phyloP scores from a whole-genome alignment of 2,113 vertebrate species.

The Tyrannus savana region DNA sequence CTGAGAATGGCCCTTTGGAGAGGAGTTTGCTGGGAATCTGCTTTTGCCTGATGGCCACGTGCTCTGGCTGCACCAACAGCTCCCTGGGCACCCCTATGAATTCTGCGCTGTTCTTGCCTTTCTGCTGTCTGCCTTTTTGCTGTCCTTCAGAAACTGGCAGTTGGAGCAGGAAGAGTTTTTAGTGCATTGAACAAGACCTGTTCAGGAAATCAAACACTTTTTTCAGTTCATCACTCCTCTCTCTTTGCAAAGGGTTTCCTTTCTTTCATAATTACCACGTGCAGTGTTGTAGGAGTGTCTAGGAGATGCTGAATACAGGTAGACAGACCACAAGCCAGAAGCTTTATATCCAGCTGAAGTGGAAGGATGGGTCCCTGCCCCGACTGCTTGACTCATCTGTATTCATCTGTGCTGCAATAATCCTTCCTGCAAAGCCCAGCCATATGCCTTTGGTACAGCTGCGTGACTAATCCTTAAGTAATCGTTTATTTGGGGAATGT shows the following conservation, averaged over 20 bases:
- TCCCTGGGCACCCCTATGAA: neutral
- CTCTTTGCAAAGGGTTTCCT: neutral
- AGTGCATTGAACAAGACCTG: neutral
- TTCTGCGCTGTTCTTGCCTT: neutral
- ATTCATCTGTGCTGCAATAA: constrained; percentile 12
- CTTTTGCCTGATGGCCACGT: fast-evolving
- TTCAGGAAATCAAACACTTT: neutral
- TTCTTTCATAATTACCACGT: neutral
- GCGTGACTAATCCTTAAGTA: constrained; percentile 64
- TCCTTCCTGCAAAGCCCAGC: constrained; percentile 45
- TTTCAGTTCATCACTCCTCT: neutral
- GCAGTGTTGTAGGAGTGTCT: neutral
- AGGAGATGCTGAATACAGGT: neutral
- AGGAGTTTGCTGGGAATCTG: neutral
- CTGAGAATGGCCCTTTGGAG: neutral
- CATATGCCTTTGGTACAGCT: neutral
- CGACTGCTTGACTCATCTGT: neutral
- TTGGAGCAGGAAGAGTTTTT: neutral
- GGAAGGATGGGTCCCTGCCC: neutral
- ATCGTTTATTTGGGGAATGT: constrained; percentile 50
- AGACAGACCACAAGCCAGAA: neutral
- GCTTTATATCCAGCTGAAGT: neutral
- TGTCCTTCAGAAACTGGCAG: neutral
- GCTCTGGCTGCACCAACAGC: neutral
- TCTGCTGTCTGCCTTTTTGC: neutral